Evolutionary conservation across 2,888 invertebrate genomes (phyloP), one percentile per base, ranked within the genome.

Genomic region (Nemurella pictetii): DNA sequence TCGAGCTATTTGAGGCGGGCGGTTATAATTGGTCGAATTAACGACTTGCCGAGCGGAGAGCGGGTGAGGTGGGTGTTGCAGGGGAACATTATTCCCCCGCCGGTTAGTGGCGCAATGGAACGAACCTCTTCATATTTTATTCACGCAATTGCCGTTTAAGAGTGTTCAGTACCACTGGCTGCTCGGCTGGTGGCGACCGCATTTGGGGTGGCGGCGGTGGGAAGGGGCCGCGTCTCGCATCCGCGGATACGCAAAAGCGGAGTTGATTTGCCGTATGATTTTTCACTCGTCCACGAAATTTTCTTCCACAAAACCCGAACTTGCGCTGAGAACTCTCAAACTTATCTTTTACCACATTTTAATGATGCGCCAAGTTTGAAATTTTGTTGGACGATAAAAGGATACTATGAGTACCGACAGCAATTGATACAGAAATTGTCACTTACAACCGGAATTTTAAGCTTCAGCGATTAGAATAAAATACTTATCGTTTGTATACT

Each of bases 71-170:
- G 78, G 78, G 55, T 32, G 36, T 26, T 7, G 29, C 29, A 72
- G 84, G n/a, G 26, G 55, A 55, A 55, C 55, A 12, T 1, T 72
- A 55, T 84, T 80, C 32, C 72, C 72, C 26, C 84, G 20, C 80
- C 78, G 84, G 78, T 84, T 84, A 77, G 84, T 77, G 55, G 84
- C 27, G 78, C 27, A n/a, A 35, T 4, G 74, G 29, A 78, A 75
- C 75, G 78, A 27, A 29, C 78, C 30, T 78, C 78, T 78, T 78
- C 55, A 55, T 55, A 55, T 55, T 55, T 55, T 55, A 55, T 55
- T 55, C 55, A 55, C 55, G 55, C 55, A 55, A 55, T 55, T 29
- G 78, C 29, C 78, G 78, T 78, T 78, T 78, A 78, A 27, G n/a
- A n/a, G 78, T 30, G 78, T 28, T 78, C 30, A 78, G 29, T n/a